phyloP scores from a whole-genome alignment of 2,113 vertebrate species.

The Panurus biarmicus region DNA sequence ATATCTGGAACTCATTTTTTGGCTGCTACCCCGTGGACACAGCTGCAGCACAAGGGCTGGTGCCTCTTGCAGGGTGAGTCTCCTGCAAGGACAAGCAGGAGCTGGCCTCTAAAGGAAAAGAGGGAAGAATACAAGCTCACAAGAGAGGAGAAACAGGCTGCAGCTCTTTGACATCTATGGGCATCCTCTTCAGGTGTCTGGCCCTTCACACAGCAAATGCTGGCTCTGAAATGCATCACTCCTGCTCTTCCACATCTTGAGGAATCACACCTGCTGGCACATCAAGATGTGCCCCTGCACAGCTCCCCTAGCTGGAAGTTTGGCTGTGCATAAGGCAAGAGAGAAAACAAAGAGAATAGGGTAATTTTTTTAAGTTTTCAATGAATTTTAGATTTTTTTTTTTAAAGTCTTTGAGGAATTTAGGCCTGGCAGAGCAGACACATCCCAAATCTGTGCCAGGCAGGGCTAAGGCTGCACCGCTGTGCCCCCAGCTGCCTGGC shows the following conservation, averaged over 20 bases:
- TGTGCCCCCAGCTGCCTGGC: neutral
- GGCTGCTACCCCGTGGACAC: neutral
- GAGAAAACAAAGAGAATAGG: neutral
- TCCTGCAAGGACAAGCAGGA: neutral
- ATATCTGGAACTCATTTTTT: neutral
- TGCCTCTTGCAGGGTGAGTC: neutral
- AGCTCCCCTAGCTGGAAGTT: neutral
- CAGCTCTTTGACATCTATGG: neutral
- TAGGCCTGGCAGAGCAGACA: neutral
- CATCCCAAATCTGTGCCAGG: neutral
- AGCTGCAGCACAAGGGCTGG: neutral
- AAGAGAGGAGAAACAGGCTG: neutral
- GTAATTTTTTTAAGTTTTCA: neutral
- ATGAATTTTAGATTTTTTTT: too few species aligned
- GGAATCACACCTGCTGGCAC: neutral
- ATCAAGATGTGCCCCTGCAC: accelerated
- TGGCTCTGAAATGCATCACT: neutral
- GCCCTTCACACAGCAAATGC: neutral
- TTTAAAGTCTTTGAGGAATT: neutral
- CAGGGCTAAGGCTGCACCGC: neutral
- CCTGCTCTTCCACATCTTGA: neutral
- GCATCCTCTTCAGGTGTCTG: neutral
- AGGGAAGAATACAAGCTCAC: neutral
- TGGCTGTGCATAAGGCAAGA: accelerated
- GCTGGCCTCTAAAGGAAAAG: neutral